phyloP scores from a whole-genome alignment of 2,113 vertebrate genomes.

The Gasterosteus nipponicus region DNA sequence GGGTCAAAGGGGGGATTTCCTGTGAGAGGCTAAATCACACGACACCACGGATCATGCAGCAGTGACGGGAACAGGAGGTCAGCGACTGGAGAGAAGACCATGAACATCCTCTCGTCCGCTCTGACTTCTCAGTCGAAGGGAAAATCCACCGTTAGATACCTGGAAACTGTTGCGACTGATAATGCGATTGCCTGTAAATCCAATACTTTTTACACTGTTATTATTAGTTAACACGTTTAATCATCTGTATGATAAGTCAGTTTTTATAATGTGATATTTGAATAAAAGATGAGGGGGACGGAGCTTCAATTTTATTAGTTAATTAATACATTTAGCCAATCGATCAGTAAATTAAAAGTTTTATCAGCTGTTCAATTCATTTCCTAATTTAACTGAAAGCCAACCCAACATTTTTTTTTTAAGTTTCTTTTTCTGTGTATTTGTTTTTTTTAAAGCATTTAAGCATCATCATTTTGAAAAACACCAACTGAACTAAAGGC shows the following conservation, averaged over 20 bases:
- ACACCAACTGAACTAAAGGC: neutral
- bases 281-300: neutral
- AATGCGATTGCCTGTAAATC: neutral
- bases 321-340: neutral
- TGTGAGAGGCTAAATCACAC: conserved; percentile 19
- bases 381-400: too few species aligned
- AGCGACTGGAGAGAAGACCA: conserved; percentile 19
- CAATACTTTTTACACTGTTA: too few species aligned
- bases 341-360: neutral
- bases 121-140: conserved; percentile 22
- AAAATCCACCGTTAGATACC: conserved; percentile 52
- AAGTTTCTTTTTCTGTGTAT: too few species aligned
- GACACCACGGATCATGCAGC: conserved; percentile 53
- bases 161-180: neutral
- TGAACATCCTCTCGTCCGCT: conserved; percentile 24
- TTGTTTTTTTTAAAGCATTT: neutral
- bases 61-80: conserved; percentile 44
- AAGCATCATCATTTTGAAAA: neutral
- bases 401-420: neutral
- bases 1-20: conserved; percentile 39
- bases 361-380: neutral
- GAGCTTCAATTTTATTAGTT: neutral
- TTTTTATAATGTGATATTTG: neutral
- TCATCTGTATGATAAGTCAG: neutral
- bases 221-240: neutral